phyloP scores from a whole-genome alignment of 2,113 vertebrate genomes.

The Pollachius pollachius region DNA sequence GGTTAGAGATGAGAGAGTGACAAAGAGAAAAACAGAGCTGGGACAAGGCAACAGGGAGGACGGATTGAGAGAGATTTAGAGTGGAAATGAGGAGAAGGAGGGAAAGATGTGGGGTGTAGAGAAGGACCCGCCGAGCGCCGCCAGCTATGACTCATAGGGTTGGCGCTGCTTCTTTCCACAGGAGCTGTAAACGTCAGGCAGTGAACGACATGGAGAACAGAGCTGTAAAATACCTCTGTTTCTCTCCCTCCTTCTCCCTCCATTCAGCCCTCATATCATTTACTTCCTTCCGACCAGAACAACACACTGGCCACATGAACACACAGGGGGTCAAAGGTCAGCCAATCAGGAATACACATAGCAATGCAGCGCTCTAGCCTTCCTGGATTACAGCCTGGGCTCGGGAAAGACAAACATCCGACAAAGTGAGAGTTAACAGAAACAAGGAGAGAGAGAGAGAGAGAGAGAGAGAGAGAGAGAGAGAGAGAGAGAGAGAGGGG shows the following conservation, averaged over 20 bases:
- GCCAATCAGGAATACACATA: too few species aligned
- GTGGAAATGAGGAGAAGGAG: background rate
- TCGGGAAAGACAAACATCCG: slow-evolving; percentile 17
- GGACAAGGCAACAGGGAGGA: too few species aligned
- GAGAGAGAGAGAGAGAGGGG: too few species aligned
- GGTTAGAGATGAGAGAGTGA: background rate
- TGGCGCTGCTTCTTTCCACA: slow-evolving; percentile 62
- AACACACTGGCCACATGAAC: too few species aligned
- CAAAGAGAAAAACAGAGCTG: slow-evolving; percentile 3
- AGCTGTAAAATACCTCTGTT: slow-evolving; percentile 18
- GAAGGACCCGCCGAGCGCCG: slow-evolving; percentile 23
- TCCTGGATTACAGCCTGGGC: background rate
- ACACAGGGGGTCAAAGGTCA: too few species aligned
- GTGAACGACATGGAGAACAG: slow-evolving; percentile 64
- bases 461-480: too few species aligned
- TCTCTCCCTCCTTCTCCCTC: slow-evolving; percentile 5
- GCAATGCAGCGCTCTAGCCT: background rate
- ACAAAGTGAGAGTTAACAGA: background rate
- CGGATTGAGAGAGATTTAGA: too few species aligned
- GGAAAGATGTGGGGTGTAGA: background rate
- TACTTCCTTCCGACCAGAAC: too few species aligned
- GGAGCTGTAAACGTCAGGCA: slow-evolving; percentile 56
- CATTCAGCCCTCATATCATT: too few species aligned
- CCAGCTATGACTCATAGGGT: slow-evolving; percentile 58
- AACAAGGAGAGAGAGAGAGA: too few species aligned